These are phyloP conservation scores for Orthonychiurus folsomi DNA, from an alignment of 2,888 invertebrate genomes.

Conservation along the genomic window DNA sequence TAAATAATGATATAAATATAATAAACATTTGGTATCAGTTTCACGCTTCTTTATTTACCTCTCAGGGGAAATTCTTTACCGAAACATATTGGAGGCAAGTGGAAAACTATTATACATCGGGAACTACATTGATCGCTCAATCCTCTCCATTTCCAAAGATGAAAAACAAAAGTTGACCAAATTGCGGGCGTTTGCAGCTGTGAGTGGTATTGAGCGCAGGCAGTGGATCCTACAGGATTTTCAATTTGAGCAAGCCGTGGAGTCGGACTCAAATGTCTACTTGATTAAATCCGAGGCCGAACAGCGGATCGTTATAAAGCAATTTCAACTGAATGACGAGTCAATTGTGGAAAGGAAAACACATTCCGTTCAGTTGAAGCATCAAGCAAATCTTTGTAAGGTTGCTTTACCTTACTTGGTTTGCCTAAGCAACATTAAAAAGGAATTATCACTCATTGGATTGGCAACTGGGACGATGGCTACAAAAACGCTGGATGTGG, in stretches of 20 bases:
- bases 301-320: constrained; percentile 3
- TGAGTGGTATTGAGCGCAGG: constrained; percentile 50
- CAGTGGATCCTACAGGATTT: constrained; percentile 35
- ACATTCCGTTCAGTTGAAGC: too few species aligned
- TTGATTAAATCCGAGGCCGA: constrained; percentile 12
- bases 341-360: not conserved
- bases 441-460: constrained; percentile 22
- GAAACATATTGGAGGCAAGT: constrained; percentile 63
- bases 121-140: constrained; percentile 48
- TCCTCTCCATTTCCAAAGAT: constrained; percentile 55
- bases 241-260: constrained; percentile 22
- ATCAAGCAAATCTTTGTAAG: constrained; percentile 16
- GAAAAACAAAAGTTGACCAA: constrained; percentile 51
- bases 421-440: constrained; percentile 24
- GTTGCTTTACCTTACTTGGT: constrained; percentile 25
- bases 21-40: too few species aligned
- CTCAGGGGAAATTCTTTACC: constrained; percentile 69
- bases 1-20: constrained; percentile 41
- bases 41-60: too few species aligned
- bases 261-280: constrained; percentile 14
- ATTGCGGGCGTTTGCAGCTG: constrained; percentile 64
- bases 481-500: constrained; percentile 19
- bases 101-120: constrained; percentile 28
- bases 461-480: constrained; percentile 28
- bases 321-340: not conserved